These are phyloP conservation scores for Cerceris rybyensis DNA, from an alignment of 2,888 invertebrate species.

Conservation along the genomic window DNA sequence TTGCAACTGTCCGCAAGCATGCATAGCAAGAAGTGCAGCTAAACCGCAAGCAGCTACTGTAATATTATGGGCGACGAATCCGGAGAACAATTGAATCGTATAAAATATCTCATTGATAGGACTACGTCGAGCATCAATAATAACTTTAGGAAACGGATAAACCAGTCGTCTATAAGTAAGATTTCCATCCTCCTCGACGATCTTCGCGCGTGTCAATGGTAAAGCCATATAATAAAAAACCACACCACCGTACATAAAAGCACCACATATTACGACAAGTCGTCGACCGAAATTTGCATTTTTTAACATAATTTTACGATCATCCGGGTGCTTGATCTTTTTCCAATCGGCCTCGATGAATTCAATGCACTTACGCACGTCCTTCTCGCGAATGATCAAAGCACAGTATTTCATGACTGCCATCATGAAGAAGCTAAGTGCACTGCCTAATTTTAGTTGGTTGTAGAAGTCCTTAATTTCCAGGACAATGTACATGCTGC, in stretches of 20 bases:
- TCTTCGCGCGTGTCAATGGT: slow-evolving; percentile 56
- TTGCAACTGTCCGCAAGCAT: slow-evolving; percentile 73
- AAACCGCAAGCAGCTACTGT: slow-evolving; percentile 70
- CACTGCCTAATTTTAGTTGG: slow-evolving; percentile 63
- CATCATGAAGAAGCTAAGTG: slow-evolving; percentile 68
- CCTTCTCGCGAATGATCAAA: slow-evolving; percentile 42
- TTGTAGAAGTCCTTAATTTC: slow-evolving; percentile 60
- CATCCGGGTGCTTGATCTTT: slow-evolving; percentile 44
- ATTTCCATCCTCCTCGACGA: slow-evolving; percentile 55
- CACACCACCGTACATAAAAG: slow-evolving; percentile 67
- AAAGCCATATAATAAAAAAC: slow-evolving; percentile 65
- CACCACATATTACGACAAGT: slow-evolving; percentile 58
- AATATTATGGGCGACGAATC: slow-evolving; percentile 70
- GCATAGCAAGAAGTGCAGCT: slow-evolving; percentile 69
- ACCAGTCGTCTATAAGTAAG: slow-evolving; percentile 60
- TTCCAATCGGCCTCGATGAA: slow-evolving; percentile 70
- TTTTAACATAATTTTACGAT: slow-evolving; percentile 67
- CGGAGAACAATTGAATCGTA: slow-evolving; percentile 65
- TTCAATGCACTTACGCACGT: slow-evolving; percentile 60
- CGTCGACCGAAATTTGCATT: slow-evolving; percentile 68
- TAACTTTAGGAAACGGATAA: slow-evolving; percentile 66
- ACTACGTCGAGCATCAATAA: slow-evolving; percentile 64
- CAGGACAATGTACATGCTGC: slow-evolving; percentile 55
- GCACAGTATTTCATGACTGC: slow-evolving; percentile 64
- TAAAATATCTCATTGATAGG: slow-evolving; percentile 72